Evolutionary conservation across 2,113 vertebrate genomes (phyloP).

Genomic region (Kryptolebias marmoratus): DNA sequence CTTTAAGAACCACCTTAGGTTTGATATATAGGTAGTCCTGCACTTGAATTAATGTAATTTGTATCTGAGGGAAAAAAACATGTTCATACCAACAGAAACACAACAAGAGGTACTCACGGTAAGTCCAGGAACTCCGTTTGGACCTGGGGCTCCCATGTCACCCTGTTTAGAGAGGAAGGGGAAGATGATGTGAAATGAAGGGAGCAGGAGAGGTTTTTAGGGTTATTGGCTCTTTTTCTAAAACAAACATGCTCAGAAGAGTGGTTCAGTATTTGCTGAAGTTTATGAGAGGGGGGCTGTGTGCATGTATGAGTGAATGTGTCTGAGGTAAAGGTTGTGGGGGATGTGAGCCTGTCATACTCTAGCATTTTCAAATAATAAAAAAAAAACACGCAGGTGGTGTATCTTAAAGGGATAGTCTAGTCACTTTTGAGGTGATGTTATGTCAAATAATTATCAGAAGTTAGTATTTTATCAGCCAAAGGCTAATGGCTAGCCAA

Average conservation of each 20-base stretch:
- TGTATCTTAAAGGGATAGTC: too few species aligned
- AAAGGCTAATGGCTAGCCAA: too few species aligned
- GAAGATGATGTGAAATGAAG: constrained; percentile 71
- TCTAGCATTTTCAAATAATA: constrained; percentile 35
- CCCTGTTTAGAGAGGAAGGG: constrained; percentile 83
- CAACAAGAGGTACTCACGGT: constrained; percentile 87
- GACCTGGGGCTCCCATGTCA: constrained; percentile 92
- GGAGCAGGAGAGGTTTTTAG: constrained; percentile 73
- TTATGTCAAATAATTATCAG: too few species aligned
- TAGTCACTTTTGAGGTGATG: too few species aligned
- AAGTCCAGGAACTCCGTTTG: constrained; percentile 92
- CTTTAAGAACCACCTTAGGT: constrained; percentile 23
- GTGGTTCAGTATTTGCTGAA: constrained; percentile 71
- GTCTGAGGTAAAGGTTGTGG: constrained; percentile 45
- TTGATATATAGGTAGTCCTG: constrained; percentile 32
- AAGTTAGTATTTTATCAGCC: too few species aligned
- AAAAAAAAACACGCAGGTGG: too few species aligned
- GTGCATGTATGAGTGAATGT: constrained; percentile 37
- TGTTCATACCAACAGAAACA: constrained; percentile 12
- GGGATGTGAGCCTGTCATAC: constrained; percentile 39
- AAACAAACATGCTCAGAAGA: constrained; percentile 80
- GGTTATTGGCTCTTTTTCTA: constrained; percentile 71
- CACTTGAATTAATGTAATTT: neutral
- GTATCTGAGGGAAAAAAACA: constrained; percentile 14
- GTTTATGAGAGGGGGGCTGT: constrained; percentile 58